Evolutionary conservation across 2,113 vertebrate genomes (phyloP).

Genomic region (Terrapene triunguis): DNA sequence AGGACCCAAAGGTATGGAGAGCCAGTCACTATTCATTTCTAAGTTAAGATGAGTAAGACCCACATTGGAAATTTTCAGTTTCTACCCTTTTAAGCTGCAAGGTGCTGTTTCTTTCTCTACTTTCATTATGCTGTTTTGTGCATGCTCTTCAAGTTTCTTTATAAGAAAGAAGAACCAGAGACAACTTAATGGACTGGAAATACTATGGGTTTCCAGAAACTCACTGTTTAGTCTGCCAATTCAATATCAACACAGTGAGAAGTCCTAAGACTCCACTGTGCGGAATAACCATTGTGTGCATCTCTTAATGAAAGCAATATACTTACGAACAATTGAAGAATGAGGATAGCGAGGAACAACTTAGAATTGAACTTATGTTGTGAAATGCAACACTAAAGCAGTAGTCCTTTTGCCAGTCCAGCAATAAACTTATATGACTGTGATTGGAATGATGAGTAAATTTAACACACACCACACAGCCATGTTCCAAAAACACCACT

Average conservation of each 20-base stretch:
- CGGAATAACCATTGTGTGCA: neutral
- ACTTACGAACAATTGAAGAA: neutral
- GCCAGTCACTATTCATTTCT: neutral
- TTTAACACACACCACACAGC: neutral
- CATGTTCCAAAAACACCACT: neutral
- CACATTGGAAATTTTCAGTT: neutral
- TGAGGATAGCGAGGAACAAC: fast-evolving
- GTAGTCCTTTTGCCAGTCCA: neutral
- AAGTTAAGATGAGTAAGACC: neutral
- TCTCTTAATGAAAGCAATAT: conserved; percentile 6
- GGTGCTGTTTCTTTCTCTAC: neutral
- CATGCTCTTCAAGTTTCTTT: neutral
- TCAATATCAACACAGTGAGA: neutral
- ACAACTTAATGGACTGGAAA: neutral
- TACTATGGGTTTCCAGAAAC: neutral
- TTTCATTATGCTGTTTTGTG: neutral
- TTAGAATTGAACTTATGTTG: neutral
- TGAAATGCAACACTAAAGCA: neutral
- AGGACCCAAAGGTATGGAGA: neutral
- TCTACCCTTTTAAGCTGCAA: neutral
- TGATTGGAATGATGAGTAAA: neutral
- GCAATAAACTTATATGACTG: neutral
- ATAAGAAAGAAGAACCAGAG: neutral
- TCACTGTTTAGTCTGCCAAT: neutral
- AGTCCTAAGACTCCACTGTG: neutral